Percentiles rank a stretch among this genome's conserved stretches.
phyloP scores from a whole-genome alignment of 2,113 vertebrate species.

The Donacobius atricapilla region DNA sequence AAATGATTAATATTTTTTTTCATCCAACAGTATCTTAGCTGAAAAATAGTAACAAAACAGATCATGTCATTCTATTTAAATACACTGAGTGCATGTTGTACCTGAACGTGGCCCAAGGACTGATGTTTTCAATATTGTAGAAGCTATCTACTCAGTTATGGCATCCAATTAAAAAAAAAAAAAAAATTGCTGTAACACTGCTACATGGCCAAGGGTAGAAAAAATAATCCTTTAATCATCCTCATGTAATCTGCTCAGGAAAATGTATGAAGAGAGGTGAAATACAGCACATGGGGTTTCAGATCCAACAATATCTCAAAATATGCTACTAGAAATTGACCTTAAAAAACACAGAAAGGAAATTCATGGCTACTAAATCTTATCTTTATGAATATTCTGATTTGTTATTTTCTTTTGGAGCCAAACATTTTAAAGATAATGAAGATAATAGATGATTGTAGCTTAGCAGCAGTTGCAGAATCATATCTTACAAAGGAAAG shows the following conservation, averaged over 20 bases:
- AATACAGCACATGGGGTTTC: background rate
- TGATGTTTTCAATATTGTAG: background rate
- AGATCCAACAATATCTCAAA: background rate
- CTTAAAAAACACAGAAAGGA: background rate
- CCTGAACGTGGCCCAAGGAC: background rate
- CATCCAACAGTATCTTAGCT: background rate
- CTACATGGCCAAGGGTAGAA: slow-evolving; percentile 8
- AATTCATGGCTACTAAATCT: background rate
- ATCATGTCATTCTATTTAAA: background rate
- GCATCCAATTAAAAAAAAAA: background rate
- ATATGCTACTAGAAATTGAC: background rate
- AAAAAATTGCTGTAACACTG: background rate
- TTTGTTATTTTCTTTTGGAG: slow-evolving; percentile 12
- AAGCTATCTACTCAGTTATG: background rate
- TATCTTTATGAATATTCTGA: background rate
- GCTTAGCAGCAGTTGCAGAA: background rate
- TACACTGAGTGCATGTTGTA: background rate
- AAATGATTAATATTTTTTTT: background rate
- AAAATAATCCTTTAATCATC: background rate
- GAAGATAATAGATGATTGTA: slow-evolving; percentile 12
- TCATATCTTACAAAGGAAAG: background rate
- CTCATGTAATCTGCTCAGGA: background rate
- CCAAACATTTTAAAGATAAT: slow-evolving; percentile 18
- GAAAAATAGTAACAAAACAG: background rate
- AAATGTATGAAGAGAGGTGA: background rate